Evolutionary conservation across 2,888 invertebrate genomes (phyloP), one percentile per base, ranked within the genome.

Genomic region (Cactoblastis cactorum): DNA sequence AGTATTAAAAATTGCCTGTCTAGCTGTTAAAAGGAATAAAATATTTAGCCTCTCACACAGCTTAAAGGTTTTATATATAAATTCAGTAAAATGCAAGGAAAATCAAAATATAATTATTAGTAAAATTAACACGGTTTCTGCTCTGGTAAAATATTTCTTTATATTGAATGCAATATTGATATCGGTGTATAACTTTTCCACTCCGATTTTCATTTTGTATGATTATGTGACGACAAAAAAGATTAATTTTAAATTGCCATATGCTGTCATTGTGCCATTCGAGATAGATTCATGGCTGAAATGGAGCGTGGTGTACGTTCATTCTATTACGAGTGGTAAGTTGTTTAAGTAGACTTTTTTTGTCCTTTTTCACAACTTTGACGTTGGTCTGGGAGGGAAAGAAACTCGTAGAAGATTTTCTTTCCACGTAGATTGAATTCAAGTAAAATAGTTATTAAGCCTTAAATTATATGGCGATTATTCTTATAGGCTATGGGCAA

Each of bases 251-350:
- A 53, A 56, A 14, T 57, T 86, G 19, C 83, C 87, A 0, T 87
- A 76, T 54, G 71, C 78, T 0, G 60, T 86, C 0, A 47, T 77
- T 6, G 51, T 84, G 9, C 87, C 87, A 3, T 83, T 85, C 54
- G 58, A 75, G 9, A 74, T 69, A 0, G 67, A 83, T 9, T 55
- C 62, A 0, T 85, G 77, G 79, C 22, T 59, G 1, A 63, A 65
- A 1, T 87, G 84, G 83, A 46, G 58, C n/a, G 1, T 63, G 1
- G 71, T 78, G 6, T 86, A 80, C 52, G 0, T 69, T 3, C 64
- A 71, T 59, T 80, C 84, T 0, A 57, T 75, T 45, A 35, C 50
- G 3, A 60, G 63, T 19, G 49, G 49, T 41, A 22, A 49, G 49
- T 41, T 6, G 14, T 22, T 37, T 48, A n/a, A n/a, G n/a, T n/a